phyloP scores from a whole-genome alignment of 2,888 invertebrate species.

The Cordylochernes scorpioides region DNA sequence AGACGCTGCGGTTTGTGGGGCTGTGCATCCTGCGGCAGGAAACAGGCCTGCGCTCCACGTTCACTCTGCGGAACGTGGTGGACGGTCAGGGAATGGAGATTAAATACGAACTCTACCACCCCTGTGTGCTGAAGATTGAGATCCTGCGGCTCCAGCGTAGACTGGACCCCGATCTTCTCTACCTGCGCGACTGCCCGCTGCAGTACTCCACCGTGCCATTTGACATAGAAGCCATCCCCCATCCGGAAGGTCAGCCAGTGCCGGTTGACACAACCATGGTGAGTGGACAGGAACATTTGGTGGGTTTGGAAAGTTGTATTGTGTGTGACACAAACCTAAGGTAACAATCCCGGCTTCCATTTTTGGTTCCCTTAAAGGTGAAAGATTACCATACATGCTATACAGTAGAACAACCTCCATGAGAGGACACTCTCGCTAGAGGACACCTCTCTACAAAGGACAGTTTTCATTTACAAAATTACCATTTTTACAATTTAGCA shows the following conservation, averaged over 20 bases:
- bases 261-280: constrained; percentile 49
- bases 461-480: too few species aligned
- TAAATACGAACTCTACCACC: constrained; percentile 70
- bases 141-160: constrained; percentile 73
- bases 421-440: too few species aligned
- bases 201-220: constrained; percentile 76
- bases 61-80: constrained; percentile 69
- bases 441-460: too few species aligned
- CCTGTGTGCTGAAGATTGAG: constrained; percentile 62
- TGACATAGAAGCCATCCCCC: constrained; percentile 59
- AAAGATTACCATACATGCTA: too few species aligned
- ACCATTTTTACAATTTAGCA: too few species aligned
- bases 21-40: constrained; percentile 69
- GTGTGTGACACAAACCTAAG: too few species aligned
- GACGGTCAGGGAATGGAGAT: constrained; percentile 46
- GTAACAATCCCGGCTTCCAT: too few species aligned
- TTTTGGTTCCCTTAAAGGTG: too few species aligned
- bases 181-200: constrained; percentile 60
- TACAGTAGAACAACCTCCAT: too few species aligned
- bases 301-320: too few species aligned
- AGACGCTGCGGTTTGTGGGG: constrained; percentile 61
- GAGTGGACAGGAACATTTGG: too few species aligned
- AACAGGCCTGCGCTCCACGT: constrained; percentile 52
- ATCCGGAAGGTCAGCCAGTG: constrained; percentile 43
- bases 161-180: constrained; percentile 59